A percentile compares a stretch with the other conserved stretches of the same genome.
These are phyloP conservation scores for Lates japonicus DNA, from an alignment of 2,797 vertebrate genomes.

Conservation along the genomic window DNA sequence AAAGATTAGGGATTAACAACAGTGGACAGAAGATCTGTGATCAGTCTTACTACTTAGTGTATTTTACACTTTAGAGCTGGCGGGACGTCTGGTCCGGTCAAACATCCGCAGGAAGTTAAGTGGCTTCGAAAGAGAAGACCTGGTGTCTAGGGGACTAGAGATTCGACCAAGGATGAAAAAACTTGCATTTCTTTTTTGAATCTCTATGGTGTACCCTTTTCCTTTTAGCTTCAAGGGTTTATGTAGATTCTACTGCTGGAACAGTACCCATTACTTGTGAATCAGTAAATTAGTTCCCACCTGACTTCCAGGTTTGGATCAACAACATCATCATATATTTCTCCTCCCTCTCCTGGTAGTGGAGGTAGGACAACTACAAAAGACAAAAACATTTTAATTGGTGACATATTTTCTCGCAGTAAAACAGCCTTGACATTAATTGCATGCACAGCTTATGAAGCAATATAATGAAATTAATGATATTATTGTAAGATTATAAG, in stretches of 20 bases:
- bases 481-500: slow-evolving; percentile 1
- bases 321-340: slow-evolving; percentile 92
- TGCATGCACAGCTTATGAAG: neutral
- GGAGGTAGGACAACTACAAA: slow-evolving; percentile 85
- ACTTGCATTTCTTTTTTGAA: slow-evolving; percentile 33
- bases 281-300: slow-evolving; percentile 75
- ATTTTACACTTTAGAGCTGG: slow-evolving; percentile 90
- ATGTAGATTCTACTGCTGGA: neutral
- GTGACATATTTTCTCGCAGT: neutral
- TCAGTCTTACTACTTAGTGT: slow-evolving; percentile 91
- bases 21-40: slow-evolving; percentile 73
- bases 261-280: neutral
- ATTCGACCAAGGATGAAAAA: slow-evolving; percentile 57
- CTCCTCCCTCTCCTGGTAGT: slow-evolving; percentile 83
- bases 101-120: slow-evolving; percentile 90
- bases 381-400: neutral
- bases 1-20: slow-evolving; percentile 81
- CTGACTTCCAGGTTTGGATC: slow-evolving; percentile 82
- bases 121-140: slow-evolving; percentile 81
- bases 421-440: neutral
- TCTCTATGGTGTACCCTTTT: neutral
- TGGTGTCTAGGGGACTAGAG: slow-evolving; percentile 83
- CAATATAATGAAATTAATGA: neutral
- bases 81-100: slow-evolving; percentile 89
- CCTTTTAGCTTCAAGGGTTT: neutral